Percentiles rank a stretch among this genome's conserved stretches.
phyloP scores from a whole-genome alignment of 2,888 invertebrate genomes.

The Hypsopygia costalis region DNA sequence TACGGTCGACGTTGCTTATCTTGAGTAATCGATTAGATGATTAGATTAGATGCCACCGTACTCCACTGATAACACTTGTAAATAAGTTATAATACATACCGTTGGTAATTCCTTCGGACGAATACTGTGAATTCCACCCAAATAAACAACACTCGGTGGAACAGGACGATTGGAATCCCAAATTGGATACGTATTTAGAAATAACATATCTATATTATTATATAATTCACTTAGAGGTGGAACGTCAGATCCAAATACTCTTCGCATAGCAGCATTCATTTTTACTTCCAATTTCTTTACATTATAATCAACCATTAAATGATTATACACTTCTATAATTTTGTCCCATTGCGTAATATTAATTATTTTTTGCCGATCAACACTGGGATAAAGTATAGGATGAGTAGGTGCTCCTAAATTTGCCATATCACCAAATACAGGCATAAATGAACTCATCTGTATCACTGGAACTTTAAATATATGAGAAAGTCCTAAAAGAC shows the following conservation, averaged over 20 bases:
- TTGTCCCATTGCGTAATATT: conserved; percentile 38
- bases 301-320: conserved; percentile 14
- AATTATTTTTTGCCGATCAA: conserved; percentile 22
- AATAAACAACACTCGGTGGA: conserved; percentile 50
- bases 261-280: conserved; percentile 22
- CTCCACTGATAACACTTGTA: too few species aligned
- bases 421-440: conserved; percentile 7
- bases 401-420: conserved; percentile 8
- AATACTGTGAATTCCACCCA: conserved; percentile 58
- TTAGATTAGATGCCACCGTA: too few species aligned
- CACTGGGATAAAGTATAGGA: conserved; percentile 33
- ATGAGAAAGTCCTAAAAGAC: conserved; percentile 22
- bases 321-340: conserved; percentile 23
- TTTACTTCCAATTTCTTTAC: conserved; percentile 8
- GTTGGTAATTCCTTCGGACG: conserved; percentile 47
- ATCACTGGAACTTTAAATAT: conserved; percentile 30
- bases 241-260: conserved; percentile 28
- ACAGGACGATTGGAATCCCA: conserved; percentile 50
- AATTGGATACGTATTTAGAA: conserved; percentile 55
- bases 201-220: conserved; percentile 48
- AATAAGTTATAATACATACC: conserved; percentile 32
- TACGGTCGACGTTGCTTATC: too few species aligned
- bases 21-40: too few species aligned
- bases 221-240: conserved; percentile 27
- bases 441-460: conserved; percentile 37